Evolutionary conservation across 1,140 invertebrate genomes (phyloP).

Genomic region (Nasonia longicornis): DNA sequence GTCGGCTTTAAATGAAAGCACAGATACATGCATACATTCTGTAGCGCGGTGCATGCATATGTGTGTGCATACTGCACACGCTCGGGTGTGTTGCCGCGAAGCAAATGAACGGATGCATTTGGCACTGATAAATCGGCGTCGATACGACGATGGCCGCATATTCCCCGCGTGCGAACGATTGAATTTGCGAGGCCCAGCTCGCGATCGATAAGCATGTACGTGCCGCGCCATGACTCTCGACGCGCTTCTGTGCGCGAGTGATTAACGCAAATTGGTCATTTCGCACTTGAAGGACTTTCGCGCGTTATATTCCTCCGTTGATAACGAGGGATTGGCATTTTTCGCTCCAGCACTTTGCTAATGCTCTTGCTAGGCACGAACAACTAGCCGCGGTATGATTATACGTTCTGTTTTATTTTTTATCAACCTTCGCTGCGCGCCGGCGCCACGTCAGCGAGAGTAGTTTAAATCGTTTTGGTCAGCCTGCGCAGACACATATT

Average conservation of each 20-base stretch:
- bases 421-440: too few species aligned
- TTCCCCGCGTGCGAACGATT: background rate
- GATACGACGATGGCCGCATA: background rate
- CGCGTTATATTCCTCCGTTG: too few species aligned
- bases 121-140: constrained; percentile 28
- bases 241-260: background rate
- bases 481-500: background rate
- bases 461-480: background rate
- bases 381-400: too few species aligned
- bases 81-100: background rate
- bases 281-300: background rate
- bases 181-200: constrained; percentile 12
- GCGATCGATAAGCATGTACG: background rate
- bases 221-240: background rate
- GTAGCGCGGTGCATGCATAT: background rate
- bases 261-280: constrained; percentile 4
- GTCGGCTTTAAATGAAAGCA: constrained; percentile 2
- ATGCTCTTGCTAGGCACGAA: too few species aligned
- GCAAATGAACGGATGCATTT: constrained; percentile 28
- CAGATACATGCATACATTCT: background rate
- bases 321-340: background rate
- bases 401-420: too few species aligned
- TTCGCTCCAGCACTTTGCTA: background rate
- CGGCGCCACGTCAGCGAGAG: background rate
- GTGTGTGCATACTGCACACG: background rate